Conservation (phyloP, 2,888 invertebrate species). For the Eupithecia pulchellata region DNA sequence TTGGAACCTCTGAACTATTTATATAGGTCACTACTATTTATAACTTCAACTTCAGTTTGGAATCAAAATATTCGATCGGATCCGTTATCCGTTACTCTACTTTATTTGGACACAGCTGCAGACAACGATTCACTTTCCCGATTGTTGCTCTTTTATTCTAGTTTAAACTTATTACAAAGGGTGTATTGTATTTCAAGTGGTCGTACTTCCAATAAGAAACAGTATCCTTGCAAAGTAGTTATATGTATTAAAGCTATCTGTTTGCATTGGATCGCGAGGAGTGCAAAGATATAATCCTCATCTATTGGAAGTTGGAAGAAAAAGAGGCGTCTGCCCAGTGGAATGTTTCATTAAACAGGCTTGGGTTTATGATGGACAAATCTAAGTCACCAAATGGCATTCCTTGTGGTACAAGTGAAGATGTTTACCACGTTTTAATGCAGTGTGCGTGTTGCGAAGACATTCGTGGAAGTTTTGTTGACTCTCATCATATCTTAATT, state of each 20-base stretch:
- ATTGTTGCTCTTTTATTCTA: slow-evolving; percentile 30
- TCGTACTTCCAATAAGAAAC: slow-evolving; percentile 2
- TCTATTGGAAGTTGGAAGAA: not conserved
- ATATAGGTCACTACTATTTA: too few species aligned
- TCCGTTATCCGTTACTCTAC: slow-evolving; percentile 24
- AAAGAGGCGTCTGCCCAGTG: not conserved
- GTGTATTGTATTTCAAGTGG: slow-evolving; percentile 10
- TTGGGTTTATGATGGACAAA: too few species aligned
- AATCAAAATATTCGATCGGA: slow-evolving; percentile 35
- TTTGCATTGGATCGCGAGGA: not conserved
- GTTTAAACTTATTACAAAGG: slow-evolving; percentile 25
- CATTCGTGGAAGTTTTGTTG: too few species aligned
- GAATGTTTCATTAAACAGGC: too few species aligned
- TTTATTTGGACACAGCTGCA: slow-evolving; percentile 37
- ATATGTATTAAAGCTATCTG: not conserved
- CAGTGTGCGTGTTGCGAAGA: too few species aligned
- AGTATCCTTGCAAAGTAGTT: not conserved
- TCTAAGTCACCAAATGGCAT: too few species aligned
- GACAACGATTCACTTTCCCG: slow-evolving; percentile 35
- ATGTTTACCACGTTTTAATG: too few species aligned
- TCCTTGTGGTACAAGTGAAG: too few species aligned
- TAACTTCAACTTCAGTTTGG: too few species aligned
- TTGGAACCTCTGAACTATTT: slow-evolving; percentile 1
- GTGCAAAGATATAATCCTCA: not conserved
- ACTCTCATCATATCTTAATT: too few species aligned